A percentile compares a stretch with the other conserved stretches of the same genome.
Conservation (phyloP, 35 echinoderm and acorn worm species). For the Apostichopus parvimensis region DNA sequence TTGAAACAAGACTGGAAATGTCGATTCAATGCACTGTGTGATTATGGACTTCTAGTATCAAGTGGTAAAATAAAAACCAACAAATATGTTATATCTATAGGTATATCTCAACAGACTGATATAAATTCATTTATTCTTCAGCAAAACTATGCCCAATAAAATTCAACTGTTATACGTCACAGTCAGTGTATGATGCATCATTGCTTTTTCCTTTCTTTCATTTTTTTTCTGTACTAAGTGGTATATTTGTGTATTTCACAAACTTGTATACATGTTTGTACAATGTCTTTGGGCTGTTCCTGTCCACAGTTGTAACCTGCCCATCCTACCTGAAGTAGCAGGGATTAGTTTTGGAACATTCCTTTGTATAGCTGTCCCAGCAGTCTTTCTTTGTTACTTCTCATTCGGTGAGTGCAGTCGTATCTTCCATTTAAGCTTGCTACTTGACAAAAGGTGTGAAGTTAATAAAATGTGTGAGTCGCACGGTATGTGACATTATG, state of each 20-base stretch:
- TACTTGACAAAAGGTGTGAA: background rate
- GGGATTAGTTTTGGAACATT: conserved; percentile 36
- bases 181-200: too few species aligned
- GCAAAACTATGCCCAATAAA: too few species aligned
- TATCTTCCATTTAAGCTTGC: too few species aligned
- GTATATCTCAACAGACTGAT: too few species aligned
- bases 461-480: background rate
- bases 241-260: background rate
- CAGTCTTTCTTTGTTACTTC: conserved; percentile 25
- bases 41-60: too few species aligned
- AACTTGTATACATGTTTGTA: background rate
- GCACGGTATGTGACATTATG: background rate
- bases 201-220: background rate
- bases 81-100: too few species aligned
- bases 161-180: background rate
- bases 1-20: too few species aligned
- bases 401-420: conserved; percentile 18
- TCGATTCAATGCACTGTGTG: too few species aligned
- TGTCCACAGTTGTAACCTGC: conserved; percentile 12
- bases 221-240: background rate
- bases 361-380: conserved; percentile 30
- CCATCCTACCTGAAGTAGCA: background rate
- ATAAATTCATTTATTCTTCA: too few species aligned
- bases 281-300: background rate
- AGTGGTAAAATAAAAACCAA: too few species aligned